Evolutionary conservation across 2,113 vertebrate species (phyloP), one percentile per base, ranked within the genome.

Genomic region (Hippoglossus stenolepis): DNA sequence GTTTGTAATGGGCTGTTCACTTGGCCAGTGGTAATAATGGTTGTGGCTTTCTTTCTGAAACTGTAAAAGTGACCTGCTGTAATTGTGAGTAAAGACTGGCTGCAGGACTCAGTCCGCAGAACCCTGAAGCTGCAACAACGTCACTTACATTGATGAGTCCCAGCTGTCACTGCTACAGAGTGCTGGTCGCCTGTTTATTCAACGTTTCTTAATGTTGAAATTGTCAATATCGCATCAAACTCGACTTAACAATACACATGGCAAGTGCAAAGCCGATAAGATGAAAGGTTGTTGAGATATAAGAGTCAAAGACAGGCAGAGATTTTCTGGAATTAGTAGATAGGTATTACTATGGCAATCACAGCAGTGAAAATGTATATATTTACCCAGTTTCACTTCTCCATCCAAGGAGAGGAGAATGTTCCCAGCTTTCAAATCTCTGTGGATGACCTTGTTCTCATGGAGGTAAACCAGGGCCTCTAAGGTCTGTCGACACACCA

Each of bases 391-490:
- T 88, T 99, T 99, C 84, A 99, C 96, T 78, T 98, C 97, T 82
- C 98, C 98, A 51, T 97, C 96, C 85, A 97, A 89, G 8, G 96
- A 96, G 83, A 99, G 96, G 77, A 99, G 97, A 88, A 99, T 98
- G 89, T 99, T 99, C 68, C 98, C 97, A 79, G 98, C 98, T 90
- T 99, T 99, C 81, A 99, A 90, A 92, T 99, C 98, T 92, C 98
- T 95, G 90, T 99, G 98, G 92, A 99, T 99, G 86, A 99, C 95
- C 94, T 97, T 99, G 92, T 94, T 97, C 90, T 99, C 97, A 74
- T 99, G 98, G 83, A 99, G 95, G 93, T 99, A 99, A 84, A 88
- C 80, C 93, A 99, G 77, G 0, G 98, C 98, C 74, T 99, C 97
- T 89, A 99, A 90, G 23, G 96, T 96, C 93, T 99, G 97, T 77